Conservation (phyloP, 1,140 invertebrate species). For the Drosophila parabipectinata region DNA sequence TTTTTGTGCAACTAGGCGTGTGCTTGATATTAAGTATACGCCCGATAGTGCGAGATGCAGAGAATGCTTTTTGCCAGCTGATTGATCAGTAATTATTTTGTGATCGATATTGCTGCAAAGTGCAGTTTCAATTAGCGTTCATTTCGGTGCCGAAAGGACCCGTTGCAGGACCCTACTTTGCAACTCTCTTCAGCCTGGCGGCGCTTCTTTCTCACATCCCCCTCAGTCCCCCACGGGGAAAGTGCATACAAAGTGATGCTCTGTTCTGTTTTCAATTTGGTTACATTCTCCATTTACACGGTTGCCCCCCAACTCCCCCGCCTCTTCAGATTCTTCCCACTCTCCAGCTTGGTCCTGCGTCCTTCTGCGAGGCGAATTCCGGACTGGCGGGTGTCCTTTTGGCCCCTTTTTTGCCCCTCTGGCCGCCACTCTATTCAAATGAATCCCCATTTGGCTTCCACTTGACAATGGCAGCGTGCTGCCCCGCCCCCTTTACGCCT, state of each 20-base stretch:
- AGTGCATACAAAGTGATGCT: constrained; percentile 57
- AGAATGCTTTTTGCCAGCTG: constrained; percentile 1
- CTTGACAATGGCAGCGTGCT: constrained; percentile 68
- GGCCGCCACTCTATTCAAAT: constrained; percentile 72
- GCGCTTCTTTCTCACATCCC: background rate
- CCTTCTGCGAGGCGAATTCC: background rate
- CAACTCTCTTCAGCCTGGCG: background rate
- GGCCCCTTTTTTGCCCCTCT: constrained; percentile 2
- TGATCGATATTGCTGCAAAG: constrained; percentile 27
- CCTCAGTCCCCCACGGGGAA: background rate
- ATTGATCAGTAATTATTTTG: constrained; percentile 12
- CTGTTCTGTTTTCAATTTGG: constrained; percentile 71
- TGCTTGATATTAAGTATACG: constrained; percentile 2
- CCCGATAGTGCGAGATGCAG: background rate
- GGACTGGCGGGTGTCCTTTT: constrained; percentile 24
- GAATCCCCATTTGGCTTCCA: constrained; percentile 76
- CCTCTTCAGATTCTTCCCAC: background rate
- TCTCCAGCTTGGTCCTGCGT: background rate
- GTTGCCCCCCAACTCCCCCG: background rate
- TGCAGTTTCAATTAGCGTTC: constrained; percentile 28
- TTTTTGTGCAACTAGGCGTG: background rate
- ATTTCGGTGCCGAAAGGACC: background rate
- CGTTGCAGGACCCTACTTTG: background rate
- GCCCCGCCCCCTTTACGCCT: background rate
- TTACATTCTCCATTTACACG: constrained; percentile 58